phyloP scores from a whole-genome alignment of 2,113 vertebrate species.

The Lichenostomus cassidix region DNA sequence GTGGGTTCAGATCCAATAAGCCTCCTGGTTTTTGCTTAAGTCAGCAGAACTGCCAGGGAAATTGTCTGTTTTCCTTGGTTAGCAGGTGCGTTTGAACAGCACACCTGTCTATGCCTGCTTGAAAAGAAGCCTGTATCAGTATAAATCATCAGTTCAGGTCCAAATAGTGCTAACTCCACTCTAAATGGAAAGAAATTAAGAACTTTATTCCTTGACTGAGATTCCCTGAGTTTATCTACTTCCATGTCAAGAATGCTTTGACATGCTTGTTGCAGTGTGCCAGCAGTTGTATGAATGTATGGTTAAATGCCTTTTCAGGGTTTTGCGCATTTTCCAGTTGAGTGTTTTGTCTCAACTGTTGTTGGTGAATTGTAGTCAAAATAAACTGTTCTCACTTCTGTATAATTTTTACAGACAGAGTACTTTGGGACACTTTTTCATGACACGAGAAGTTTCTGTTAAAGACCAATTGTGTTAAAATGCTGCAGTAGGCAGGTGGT shows the following conservation, averaged over 20 bases:
- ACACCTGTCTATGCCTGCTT: background rate
- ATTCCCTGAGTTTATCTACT: background rate
- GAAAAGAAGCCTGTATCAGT: background rate
- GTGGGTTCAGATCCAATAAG: background rate
- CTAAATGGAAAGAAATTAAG: background rate
- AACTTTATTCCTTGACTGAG: background rate
- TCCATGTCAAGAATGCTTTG: background rate
- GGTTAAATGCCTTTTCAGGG: background rate
- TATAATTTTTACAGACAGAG: background rate
- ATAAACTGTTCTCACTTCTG: background rate
- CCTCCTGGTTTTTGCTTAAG: background rate
- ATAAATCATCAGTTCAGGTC: background rate
- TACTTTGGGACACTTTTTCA: background rate
- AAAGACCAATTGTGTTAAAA: background rate
- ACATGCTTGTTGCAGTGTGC: background rate
- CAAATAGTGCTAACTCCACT: background rate
- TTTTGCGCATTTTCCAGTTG: background rate
- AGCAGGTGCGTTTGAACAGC: background rate
- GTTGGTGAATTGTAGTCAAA: background rate
- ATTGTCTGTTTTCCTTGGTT: background rate
- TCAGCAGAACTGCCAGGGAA: background rate
- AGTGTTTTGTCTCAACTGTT: background rate
- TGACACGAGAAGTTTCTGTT: background rate
- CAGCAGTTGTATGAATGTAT: background rate
- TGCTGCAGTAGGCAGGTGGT: background rate